A percentile compares a stretch with the other conserved stretches of the same genome.
phyloP scores from a whole-genome alignment of 2,113 vertebrate species.

The Morone saxatilis region DNA sequence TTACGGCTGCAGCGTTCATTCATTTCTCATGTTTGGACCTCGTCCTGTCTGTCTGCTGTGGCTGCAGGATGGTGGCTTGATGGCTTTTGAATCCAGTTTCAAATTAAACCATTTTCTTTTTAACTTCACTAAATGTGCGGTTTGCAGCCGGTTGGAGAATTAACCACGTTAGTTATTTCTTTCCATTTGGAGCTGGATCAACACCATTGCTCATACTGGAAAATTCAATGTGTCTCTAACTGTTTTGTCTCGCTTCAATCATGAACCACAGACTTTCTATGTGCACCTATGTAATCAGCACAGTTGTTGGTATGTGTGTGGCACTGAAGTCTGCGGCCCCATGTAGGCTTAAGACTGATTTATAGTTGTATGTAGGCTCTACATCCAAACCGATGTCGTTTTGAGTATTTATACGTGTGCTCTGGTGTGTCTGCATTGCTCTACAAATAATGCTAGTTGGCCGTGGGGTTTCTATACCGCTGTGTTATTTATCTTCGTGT shows the following conservation, averaged over 20 bases:
- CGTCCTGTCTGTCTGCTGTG: neutral
- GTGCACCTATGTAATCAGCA: conserved; percentile 4
- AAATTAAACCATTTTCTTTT: conserved; percentile 20
- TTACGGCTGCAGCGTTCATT: conserved; percentile 2
- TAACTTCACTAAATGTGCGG: conserved; percentile 9
- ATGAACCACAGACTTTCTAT: neutral
- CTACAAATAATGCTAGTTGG: no score
- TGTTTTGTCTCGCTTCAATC: neutral
- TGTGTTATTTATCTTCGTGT: no score
- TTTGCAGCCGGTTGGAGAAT: neutral
- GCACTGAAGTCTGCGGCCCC: neutral
- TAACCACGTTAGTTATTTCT: conserved; percentile 22
- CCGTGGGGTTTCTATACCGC: no score
- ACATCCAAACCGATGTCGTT: no score
- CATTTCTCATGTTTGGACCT: conserved; percentile 3
- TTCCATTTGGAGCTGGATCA: conserved; percentile 24
- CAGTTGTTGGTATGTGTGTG: neutral
- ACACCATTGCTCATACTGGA: neutral
- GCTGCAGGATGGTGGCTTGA: neutral
- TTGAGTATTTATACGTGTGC: no score
- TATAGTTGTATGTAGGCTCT: no score
- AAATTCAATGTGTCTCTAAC: conserved; percentile 6
- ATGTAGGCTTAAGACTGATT: neutral
- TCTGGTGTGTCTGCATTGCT: no score
- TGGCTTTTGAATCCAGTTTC: conserved; percentile 3